A percentile compares a stretch with the other conserved stretches of the same genome.
phyloP scores from a whole-genome alignment of 2,888 invertebrate genomes.

The Heteropelma amictum region DNA sequence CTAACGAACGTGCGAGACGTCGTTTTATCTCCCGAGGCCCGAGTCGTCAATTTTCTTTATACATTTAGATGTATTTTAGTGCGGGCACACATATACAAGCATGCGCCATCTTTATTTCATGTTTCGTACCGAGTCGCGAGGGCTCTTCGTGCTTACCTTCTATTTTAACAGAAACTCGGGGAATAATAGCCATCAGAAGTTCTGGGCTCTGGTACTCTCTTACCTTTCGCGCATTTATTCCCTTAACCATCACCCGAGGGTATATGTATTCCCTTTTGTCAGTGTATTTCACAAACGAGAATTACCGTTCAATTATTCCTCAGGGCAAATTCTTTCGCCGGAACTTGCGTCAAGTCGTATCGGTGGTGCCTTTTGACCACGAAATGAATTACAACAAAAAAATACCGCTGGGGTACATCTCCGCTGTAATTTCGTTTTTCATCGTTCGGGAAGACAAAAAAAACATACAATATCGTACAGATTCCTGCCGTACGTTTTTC shows the following conservation, averaged over 20 bases:
- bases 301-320: constrained; percentile 47
- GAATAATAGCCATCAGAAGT: constrained; percentile 20
- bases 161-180: constrained; percentile 35
- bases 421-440: constrained; percentile 4
- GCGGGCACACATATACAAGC: neutral
- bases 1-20: neutral
- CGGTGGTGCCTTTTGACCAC: constrained; percentile 10
- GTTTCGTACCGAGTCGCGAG: neutral
- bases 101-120: neutral
- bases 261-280: constrained; percentile 6
- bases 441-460: neutral
- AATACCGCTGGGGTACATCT: neutral
- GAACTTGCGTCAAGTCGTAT: constrained; percentile 30
- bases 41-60: constrained; percentile 23
- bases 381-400: constrained; percentile 11
- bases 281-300: constrained; percentile 37
- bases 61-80: constrained; percentile 14
- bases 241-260: constrained; percentile 23
- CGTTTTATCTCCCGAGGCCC: neutral
- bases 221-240: constrained; percentile 26
- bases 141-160: constrained; percentile 50
- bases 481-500: too few species aligned
- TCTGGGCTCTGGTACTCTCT: constrained; percentile 27
- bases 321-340: constrained; percentile 41
- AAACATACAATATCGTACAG: too few species aligned